Base-by-base conservation (phyloP, 1,140 invertebrate species). In the Leptopilina clavipes region DNA sequence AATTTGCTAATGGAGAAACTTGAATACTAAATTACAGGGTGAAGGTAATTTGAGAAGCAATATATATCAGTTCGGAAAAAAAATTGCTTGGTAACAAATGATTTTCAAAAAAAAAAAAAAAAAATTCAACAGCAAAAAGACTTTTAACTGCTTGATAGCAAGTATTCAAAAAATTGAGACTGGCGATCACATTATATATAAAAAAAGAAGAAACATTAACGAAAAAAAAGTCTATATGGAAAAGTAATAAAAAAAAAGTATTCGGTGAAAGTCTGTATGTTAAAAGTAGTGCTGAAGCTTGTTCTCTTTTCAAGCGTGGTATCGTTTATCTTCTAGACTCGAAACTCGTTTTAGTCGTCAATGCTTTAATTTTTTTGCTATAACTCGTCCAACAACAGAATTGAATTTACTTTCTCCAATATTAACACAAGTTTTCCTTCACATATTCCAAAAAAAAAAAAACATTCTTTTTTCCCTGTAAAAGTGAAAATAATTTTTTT, bases 291-390 rank as follows among this genome's bases (percentile, higher is more conserved):
- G 25, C 59, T 37, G 59, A 31, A 31, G 22, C 22, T 31, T 65
- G 25, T 31, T 65, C 59, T 65, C 59, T 65, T 40, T 65, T 31
- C 59, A 65, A 65, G 59, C 59, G 59, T 65, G 22, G 59, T 65
- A 31, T n/a, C 59, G 59, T 65, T 65, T 31, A 65, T 31, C n/a
- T 65, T 65, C 59, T 5, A n/a, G 22, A 65, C 59, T 65, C 25
- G 59, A 31, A 65, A 65, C 25, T 65, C 22, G 59, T 22, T 65
- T 31, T 65, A 7, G 11, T 37, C 25, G 22, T 17, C 59, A 31
- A 65, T 65, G 25, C 59, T 65, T 65, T 31, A 31, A 65, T 31
- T 65, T 65, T 65, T 31, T 8, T 22, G 59, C 25, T 31, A 52
- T 52, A 65, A 65, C 59, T 8, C 59, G 25, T 65, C 59, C 59